Conservation (phyloP, 2,113 vertebrate species). For the Leptocoma aspasia region DNA sequence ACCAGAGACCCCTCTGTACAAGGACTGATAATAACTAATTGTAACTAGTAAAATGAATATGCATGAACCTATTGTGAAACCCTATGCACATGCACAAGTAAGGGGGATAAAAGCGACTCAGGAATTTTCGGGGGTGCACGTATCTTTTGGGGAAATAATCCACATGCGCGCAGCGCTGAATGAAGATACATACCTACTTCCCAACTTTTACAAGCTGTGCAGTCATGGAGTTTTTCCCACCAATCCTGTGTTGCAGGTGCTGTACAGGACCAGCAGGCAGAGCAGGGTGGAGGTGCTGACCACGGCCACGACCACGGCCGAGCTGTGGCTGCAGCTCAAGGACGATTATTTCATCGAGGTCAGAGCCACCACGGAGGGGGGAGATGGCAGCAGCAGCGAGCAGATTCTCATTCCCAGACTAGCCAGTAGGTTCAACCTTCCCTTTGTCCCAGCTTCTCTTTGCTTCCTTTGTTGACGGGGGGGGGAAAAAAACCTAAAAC, state of each 20-base stretch:
- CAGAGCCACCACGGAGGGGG: constrained; percentile 83
- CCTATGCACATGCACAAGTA: too few species aligned
- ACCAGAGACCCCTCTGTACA: too few species aligned
- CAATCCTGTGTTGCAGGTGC: constrained; percentile 75
- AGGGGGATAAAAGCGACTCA: too few species aligned
- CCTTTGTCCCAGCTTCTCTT: background rate
- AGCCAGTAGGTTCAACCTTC: constrained; percentile 62
- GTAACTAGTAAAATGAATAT: too few species aligned
- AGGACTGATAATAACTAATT: too few species aligned
- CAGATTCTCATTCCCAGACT: constrained; percentile 89
- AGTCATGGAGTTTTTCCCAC: too few species aligned
- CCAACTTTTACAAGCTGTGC: too few species aligned
- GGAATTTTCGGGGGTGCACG: too few species aligned
- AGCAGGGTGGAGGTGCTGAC: constrained; percentile 67
- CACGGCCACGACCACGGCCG: constrained; percentile 80
- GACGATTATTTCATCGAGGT: constrained; percentile 92
- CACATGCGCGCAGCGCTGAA: too few species aligned
- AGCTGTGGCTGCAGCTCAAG: constrained; percentile 78
- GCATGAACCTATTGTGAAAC: too few species aligned
- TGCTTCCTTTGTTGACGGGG: background rate
- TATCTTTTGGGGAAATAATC: too few species aligned
- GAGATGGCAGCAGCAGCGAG: constrained; percentile 87
- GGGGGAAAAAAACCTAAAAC: background rate
- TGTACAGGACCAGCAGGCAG: constrained; percentile 83
- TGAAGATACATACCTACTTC: too few species aligned